Base-by-base conservation (phyloP, 2,888 invertebrate genomes). In the Pterostichus niger region DNA sequence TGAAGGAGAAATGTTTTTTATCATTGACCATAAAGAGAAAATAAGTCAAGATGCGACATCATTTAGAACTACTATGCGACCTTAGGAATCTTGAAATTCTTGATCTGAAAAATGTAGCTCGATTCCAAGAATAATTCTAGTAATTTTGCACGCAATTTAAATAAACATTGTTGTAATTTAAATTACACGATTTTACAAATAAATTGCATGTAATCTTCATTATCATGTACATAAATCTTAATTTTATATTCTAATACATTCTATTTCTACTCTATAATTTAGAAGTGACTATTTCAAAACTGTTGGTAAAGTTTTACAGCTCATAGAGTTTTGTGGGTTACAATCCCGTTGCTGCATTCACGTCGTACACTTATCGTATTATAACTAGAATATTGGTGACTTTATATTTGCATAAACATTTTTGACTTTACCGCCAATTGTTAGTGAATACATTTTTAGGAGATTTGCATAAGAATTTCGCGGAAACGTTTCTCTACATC, bases 391-490 rank as follows among this genome's bases (percentile, higher is more conserved):
- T 6, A 64, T 64, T 64, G 35, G 64, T n/a, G 33, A 13, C 33
- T 6, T 24, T 31, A 13, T 64, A 64, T 64, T 64, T 64, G 64
- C 64, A 64, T 64, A 64, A 64, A 64, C 64, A 64, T 64, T 64
- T 35, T 4, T n/a, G 35, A 13, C n/a, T 13, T 31, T 64, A 0
- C 35, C 13, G 35, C 31, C 13, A 24, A 64, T 64, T 64, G 64
- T 59, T 49, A 11, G 31, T 64, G 35, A 35, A 13, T 13, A 49
- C 3, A 64, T 64, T 64, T 59, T 35, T 35, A 64, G 6, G 35
- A 64, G 64, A 64, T 64, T 64, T 64, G 64, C 64, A 64, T 64
- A 64, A 64, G 35, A 64, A 64, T 64, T 64, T 64, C 31, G 31
- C 24, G 9, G 7, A 56, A 24, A 24, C 11, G 11, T 24, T 59